Base-by-base conservation (phyloP, 2,797 vertebrate species). In the Pyrocephalus nanus region DNA sequence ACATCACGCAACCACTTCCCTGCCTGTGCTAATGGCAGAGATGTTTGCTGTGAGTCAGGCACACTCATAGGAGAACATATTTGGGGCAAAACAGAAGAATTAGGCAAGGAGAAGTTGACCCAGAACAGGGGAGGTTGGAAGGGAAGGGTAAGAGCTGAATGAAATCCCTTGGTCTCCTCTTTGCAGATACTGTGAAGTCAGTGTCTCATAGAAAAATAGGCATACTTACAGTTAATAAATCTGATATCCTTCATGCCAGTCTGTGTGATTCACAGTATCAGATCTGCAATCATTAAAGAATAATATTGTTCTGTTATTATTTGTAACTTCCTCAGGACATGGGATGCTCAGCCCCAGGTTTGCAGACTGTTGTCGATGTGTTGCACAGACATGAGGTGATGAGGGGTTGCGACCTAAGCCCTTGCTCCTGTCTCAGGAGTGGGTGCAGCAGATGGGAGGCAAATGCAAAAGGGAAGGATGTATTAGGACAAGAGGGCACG, bases 341-440 rank as follows among this genome's bases (percentile, higher is more conserved):
- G 30, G 40, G 51, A 67, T 15, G 18, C 13, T 19, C 51, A 36
- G 40, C 40, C 42, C 57, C 26, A 42, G 12, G n/a, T 34, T 32
- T 51, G 27, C 66, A 81, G 43, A 27, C 40, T 55, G 9, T 38
- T 0, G 0, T 27, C 0, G 0, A 64, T 0, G 0, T 27, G 43
- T 47, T 32, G 8, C 61, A 47, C 20, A 45, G 51, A 21, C 48
- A 58, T 1, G 7, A 34, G 27, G 51, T 60, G 27, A 61, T 15
- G 40, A 65, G 21, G 20, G 25, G 11, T 8, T 50, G 36, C n/a
- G 58, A 71, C 38, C n/a, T 54, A 72, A 66, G 40, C 25, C 30
- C 3, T 0, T 3, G 3, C 13, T 54, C 30, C 42, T 42, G 5
- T 29, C 36, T 55, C 60, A 60, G 51, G 21, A 48, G 2, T 38